Evolutionary conservation across 1,140 invertebrate genomes (phyloP).

Genomic region (Drosophila murphyi): DNA sequence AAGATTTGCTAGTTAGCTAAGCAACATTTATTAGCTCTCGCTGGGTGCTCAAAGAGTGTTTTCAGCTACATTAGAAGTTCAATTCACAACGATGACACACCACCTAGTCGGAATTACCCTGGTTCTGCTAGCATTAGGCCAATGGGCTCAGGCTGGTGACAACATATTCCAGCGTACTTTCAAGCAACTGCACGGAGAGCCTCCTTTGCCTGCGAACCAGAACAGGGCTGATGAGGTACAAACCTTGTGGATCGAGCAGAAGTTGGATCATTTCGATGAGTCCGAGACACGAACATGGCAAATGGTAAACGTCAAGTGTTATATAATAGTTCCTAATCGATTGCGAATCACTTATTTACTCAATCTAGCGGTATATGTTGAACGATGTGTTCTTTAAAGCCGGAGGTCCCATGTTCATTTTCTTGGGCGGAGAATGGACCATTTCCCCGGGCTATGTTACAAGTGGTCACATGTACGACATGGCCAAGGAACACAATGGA

Average conservation of each 20-base stretch:
- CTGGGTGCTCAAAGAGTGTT: background rate
- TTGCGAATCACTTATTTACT: background rate
- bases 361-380: conserved; percentile 69
- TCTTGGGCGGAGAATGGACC: conserved; percentile 89
- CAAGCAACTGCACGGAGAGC: conserved; percentile 60
- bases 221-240: conserved; percentile 64
- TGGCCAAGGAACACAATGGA: conserved; percentile 87
- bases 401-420: conserved; percentile 88
- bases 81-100: conserved; percentile 55
- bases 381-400: conserved; percentile 69
- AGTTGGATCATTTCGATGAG: conserved; percentile 90
- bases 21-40: conserved; percentile 1
- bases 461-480: conserved; percentile 86
- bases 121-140: conserved; percentile 33
- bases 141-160: conserved; percentile 22
- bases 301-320: conserved; percentile 85
- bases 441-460: conserved; percentile 85
- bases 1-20: conserved; percentile 55
- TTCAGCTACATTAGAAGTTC: conserved; percentile 41
- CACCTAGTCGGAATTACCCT: conserved; percentile 34
- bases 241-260: conserved; percentile 78
- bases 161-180: conserved; percentile 65
- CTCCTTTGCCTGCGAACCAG: conserved; percentile 40
- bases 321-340: conserved; percentile 1
- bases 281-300: conserved; percentile 88